Evolutionary conservation across 2,888 invertebrate species (phyloP), one percentile per base, ranked within the genome.

Genomic region (Dicyrtoma fusca): DNA sequence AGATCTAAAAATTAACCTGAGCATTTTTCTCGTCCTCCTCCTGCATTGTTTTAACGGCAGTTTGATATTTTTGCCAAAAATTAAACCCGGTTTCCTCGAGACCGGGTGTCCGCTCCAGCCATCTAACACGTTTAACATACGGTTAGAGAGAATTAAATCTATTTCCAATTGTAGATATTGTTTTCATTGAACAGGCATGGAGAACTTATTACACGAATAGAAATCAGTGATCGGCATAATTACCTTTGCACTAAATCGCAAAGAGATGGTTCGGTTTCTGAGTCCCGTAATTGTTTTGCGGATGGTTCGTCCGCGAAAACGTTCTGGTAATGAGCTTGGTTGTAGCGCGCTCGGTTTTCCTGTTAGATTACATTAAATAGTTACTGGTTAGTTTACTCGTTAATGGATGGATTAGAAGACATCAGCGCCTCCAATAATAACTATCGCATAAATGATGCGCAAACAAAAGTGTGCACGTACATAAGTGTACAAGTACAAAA

Each of bases 21-120:
- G 91, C 90, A 51, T 85, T 85, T 44, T 87, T 85, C 61, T 88
- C 87, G 81, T 92, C 90, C 23, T 89, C 88, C 0, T 85, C 85
- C 45, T 97, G 85, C 85, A 93, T 90, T 26, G 86, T 85, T 78
- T 89, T 87, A 13, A 93, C 93, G 1, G 90, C 88, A 1, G 86
- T 85, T 80, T 90, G 88, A 84, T 95, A 98, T 82, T 95, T 94
- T 42, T 90, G 89, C 97, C 97, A 97, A 85, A 98, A 98, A 84
- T 95, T 90, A 82, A 96, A 97, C 1, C 92, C 93, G 66, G 88
- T 86, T 0, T 88, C 85, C 82, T 93, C 92, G 23, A 97, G 86
- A 0, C 97, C 97, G 0, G 98, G 98, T 0, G 97, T 97, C 57
- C 97, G 87, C 81, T 95, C 95, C 75, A 98, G 84, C 98, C 98